These are phyloP conservation scores for Arge pagana DNA, from an alignment of 2,888 invertebrate species.

Conservation along the genomic window DNA sequence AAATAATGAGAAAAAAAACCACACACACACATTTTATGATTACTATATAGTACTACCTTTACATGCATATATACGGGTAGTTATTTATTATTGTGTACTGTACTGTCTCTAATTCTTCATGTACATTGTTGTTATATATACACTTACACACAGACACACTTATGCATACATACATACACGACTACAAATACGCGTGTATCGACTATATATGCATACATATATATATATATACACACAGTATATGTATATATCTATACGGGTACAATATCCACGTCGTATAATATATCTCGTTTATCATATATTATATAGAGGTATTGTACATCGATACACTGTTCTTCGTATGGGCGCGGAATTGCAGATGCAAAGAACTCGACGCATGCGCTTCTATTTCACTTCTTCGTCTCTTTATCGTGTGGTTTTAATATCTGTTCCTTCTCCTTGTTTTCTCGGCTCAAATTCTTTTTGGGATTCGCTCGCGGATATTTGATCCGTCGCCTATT, in stretches of 20 bases:
- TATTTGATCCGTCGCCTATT: too few relatives aligned
- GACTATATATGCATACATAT: slow-evolving; percentile 37
- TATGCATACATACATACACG: slow-evolving; percentile 33
- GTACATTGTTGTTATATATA: slow-evolving; percentile 48
- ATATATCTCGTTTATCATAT: too few relatives aligned
- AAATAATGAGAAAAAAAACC: slow-evolving; percentile 31
- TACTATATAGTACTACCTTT: slow-evolving; percentile 36
- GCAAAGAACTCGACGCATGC: slow-evolving; percentile 47
- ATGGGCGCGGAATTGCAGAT: slow-evolving; percentile 52
- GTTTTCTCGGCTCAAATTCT: too few relatives aligned
- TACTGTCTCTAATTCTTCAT: slow-evolving; percentile 53
- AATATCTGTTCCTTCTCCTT: background rate
- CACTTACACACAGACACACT: slow-evolving; percentile 35
- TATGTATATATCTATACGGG: background rate
- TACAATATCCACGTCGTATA: background rate
- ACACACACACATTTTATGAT: slow-evolving; percentile 40
- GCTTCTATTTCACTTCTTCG: slow-evolving; percentile 5
- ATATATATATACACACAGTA: slow-evolving; percentile 25
- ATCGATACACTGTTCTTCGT: slow-evolving; percentile 49
- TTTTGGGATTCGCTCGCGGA: too few relatives aligned
- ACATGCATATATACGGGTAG: slow-evolving; percentile 51
- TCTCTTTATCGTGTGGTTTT: background rate
- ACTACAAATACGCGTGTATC: slow-evolving; percentile 39
- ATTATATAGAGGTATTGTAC: slow-evolving; percentile 45
- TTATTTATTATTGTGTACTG: slow-evolving; percentile 56